phyloP scores from a whole-genome alignment of 2,113 vertebrate species.

The Xiphias gladius region DNA sequence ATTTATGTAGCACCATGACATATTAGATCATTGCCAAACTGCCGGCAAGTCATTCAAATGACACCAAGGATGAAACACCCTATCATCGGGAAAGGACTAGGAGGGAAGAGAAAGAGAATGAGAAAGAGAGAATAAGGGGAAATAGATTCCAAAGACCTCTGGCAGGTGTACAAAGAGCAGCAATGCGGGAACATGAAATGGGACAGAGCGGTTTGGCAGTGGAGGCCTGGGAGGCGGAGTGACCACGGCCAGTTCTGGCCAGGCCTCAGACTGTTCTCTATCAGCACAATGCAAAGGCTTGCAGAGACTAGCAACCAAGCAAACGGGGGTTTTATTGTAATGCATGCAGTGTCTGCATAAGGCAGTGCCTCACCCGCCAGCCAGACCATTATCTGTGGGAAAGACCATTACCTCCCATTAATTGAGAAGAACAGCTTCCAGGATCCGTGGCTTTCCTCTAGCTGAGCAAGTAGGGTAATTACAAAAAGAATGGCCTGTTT shows the following conservation, averaged over 20 bases:
- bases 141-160: slow-evolving; percentile 66
- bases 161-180: slow-evolving; percentile 66
- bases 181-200: slow-evolving; percentile 55
- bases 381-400: slow-evolving; percentile 73
- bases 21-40: slow-evolving; percentile 78
- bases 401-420: slow-evolving; percentile 83
- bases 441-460: slow-evolving; percentile 53
- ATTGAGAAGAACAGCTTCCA: slow-evolving; percentile 71
- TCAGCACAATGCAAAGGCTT: slow-evolving; percentile 62
- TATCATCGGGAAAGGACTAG: slow-evolving; percentile 48
- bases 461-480: slow-evolving; percentile 74
- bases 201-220: slow-evolving; percentile 41
- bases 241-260: slow-evolving; percentile 38
- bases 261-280: slow-evolving; percentile 61
- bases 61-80: slow-evolving; percentile 58
- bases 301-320: slow-evolving; percentile 51
- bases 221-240: slow-evolving; percentile 22
- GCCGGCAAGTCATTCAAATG: slow-evolving; percentile 69
- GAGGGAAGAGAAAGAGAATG: slow-evolving; percentile 40
- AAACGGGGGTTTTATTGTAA: slow-evolving; percentile 64
- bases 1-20: slow-evolving; percentile 75
- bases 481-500: slow-evolving; percentile 70
- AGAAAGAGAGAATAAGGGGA: slow-evolving; percentile 44
- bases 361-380: slow-evolving; percentile 51
- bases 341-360: slow-evolving; percentile 59